Evolutionary conservation across 2,888 invertebrate species (phyloP), one percentile per base, ranked within the genome.

Genomic region (Hipparchia semele): DNA sequence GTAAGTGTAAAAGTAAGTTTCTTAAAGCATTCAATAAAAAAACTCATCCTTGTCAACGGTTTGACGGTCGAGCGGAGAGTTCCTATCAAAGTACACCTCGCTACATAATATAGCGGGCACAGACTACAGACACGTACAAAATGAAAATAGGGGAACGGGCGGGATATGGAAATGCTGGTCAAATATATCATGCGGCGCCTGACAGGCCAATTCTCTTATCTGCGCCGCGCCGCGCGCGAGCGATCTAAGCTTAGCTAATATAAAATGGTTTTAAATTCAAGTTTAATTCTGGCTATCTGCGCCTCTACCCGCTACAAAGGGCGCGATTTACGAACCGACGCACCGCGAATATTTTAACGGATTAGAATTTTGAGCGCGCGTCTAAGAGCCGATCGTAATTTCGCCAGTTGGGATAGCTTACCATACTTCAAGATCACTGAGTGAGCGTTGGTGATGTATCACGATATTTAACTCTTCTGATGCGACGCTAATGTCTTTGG

Each of bases 171-270:
- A 96, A 96, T 96, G 96, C 96, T 96, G 96, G 96, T 96, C 96
- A 96, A 96, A 97, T 97, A 97, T 97, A 97, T 97, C 97, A 97
- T 97, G 96, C 96, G 94, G 96, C 83, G 96, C 95, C 95, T 96
- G 96, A 96, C 96, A 96, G 96, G 96, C 96, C 96, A 97, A 96
- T 97, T 97, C 96, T 96, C 96, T 96, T 96, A 96, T 96, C 96
- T 96, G 90, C 86, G 89, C 93, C 94, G 94, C 92, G 93, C 94
- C 92, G 94, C 94, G 88, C 90, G 92, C 88, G 87, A 90, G 88
- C 91, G 93, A 94, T 94, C 94, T 94, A 92, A 93, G 94, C 94
- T 93, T 91, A 92, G 92, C 93, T 94, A 94, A 94, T 94, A 94
- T 94, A 94, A 94, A 94, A 94, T 93, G 94, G 94, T 93, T 94